These are phyloP conservation scores for Prionace glauca DNA, from an alignment of 2,797 vertebrate genomes.

Conservation along the genomic window DNA sequence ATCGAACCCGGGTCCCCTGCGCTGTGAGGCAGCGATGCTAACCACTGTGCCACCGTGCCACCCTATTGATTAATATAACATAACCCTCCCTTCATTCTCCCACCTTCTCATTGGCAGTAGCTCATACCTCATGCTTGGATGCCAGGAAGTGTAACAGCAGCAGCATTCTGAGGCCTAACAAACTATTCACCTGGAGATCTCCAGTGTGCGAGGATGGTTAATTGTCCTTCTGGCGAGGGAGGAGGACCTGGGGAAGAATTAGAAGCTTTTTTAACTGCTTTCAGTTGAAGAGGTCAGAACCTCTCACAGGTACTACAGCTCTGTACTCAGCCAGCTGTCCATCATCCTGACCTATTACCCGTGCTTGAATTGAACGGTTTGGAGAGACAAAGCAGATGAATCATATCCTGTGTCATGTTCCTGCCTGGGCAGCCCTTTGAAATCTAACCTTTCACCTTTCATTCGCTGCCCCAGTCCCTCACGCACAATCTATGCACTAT, in stretches of 20 bases:
- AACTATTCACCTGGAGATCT: neutral
- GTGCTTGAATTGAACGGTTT: neutral
- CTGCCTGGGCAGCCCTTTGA: neutral
- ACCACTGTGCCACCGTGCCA: no score
- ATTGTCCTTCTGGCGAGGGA: neutral
- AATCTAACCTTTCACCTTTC: neutral
- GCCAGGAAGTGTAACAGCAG: no score
- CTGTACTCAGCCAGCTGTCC: neutral
- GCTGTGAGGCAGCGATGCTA: no score
- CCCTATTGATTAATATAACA: neutral
- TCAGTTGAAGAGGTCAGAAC: neutral
- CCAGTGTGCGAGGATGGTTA: neutral
- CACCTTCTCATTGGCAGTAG: neutral
- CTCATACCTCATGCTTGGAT: neutral
- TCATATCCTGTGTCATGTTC: neutral
- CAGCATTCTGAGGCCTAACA: neutral
- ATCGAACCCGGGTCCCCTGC: no score
- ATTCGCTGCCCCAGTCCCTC: neutral
- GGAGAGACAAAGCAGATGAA: neutral
- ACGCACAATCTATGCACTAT: neutral
- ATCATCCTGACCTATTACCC: neutral
- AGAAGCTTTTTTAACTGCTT: neutral
- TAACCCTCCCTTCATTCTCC: neutral
- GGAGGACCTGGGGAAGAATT: neutral
- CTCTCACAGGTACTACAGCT: neutral